These are phyloP conservation scores for Chlorodrepanis virens DNA, from an alignment of 2,113 vertebrate species.

Conservation along the genomic window DNA sequence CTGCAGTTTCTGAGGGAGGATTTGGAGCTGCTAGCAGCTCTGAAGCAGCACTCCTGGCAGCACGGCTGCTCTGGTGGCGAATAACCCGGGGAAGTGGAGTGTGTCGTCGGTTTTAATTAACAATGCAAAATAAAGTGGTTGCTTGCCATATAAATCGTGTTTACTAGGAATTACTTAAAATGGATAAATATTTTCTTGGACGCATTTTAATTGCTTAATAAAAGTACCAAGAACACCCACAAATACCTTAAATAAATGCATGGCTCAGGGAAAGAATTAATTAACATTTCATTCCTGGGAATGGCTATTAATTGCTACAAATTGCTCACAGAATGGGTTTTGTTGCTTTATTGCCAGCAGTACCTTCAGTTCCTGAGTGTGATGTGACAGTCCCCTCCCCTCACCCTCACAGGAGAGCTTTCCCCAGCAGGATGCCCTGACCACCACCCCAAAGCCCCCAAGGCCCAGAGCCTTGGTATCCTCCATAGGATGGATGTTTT, in stretches of 20 bases:
- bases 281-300: conserved; percentile 51
- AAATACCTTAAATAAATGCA: conserved; percentile 59
- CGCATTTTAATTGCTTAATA: conserved; percentile 58
- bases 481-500: background rate
- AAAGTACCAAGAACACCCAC: conserved; percentile 50
- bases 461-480: background rate
- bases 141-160: conserved; percentile 30
- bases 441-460: background rate
- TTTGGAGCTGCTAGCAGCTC: background rate
- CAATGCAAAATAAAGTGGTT: conserved; percentile 35
- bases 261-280: conserved; percentile 58
- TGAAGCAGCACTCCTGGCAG: background rate
- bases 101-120: conserved; percentile 43
- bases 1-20: background rate
- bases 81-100: background rate
- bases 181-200: conserved; percentile 64
- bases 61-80: background rate
- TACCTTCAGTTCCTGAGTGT: background rate
- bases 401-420: background rate
- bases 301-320: conserved; percentile 51
- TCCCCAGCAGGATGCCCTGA: rapidly evolving
- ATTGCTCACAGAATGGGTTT: conserved; percentile 8
- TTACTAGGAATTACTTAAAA: conserved; percentile 47
- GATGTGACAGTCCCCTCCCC: background rate
- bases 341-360: background rate